Percentiles rank a stretch among this genome's conserved stretches.
Evolutionary conservation across 2,113 vertebrate species (phyloP).

Genomic region (Aspiorhynchus laticeps): DNA sequence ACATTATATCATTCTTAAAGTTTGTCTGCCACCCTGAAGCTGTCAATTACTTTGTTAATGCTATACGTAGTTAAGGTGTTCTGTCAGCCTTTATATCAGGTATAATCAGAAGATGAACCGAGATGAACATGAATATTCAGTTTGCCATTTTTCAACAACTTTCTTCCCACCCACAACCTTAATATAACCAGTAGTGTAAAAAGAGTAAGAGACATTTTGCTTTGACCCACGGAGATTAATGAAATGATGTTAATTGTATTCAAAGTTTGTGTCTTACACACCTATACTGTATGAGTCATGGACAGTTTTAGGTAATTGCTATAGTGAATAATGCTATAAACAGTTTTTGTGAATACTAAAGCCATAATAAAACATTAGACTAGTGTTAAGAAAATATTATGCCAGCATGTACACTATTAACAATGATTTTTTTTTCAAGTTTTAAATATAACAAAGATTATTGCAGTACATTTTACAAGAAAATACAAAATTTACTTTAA

Average conservation of each 20-base stretch:
- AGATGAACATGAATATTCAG: neutral
- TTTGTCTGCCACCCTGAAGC: neutral
- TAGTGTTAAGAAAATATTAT: neutral
- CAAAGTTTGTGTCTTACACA: neutral
- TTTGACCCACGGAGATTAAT: constrained; percentile 1
- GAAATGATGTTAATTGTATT: constrained; percentile 1
- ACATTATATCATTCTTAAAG: neutral
- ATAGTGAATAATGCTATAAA: neutral
- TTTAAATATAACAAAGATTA: too few species aligned
- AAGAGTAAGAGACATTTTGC: neutral
- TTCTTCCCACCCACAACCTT: neutral
- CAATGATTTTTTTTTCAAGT: too few species aligned
- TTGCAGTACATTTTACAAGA: too few species aligned
- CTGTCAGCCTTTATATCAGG: neutral
- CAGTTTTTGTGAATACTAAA: neutral
- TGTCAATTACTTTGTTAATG: neutral
- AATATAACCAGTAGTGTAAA: neutral
- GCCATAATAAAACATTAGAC: neutral
- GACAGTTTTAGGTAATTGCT: neutral
- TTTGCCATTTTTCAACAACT: constrained; percentile 1
- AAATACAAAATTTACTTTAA: too few species aligned
- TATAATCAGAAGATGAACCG: neutral
- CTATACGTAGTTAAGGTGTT: neutral
- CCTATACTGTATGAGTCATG: neutral
- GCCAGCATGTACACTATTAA: neutral